phyloP scores from a whole-genome alignment of 2,113 vertebrate species.

The Forbesichthys papilliferus region DNA sequence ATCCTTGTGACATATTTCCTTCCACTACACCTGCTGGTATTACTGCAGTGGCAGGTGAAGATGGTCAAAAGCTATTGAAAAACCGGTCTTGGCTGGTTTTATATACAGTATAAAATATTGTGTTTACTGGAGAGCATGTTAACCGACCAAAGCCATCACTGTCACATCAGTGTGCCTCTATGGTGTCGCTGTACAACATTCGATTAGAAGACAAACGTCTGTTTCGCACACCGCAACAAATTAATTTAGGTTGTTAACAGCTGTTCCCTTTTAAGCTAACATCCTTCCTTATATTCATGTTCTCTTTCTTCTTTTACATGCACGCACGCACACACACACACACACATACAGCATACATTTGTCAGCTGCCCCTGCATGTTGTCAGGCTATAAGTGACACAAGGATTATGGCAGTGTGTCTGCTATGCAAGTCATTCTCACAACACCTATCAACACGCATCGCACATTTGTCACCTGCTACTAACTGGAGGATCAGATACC shows the following conservation, averaged over 20 bases:
- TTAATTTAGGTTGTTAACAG: too few species aligned
- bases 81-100: conserved; percentile 47
- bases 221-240: too few species aligned
- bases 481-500: conserved; percentile 42
- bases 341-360: conserved; percentile 14
- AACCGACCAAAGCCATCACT: conserved; percentile 10
- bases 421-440: conserved; percentile 59
- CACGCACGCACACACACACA: conserved; percentile 13
- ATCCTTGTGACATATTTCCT: conserved; percentile 8
- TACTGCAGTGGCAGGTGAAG: conserved; percentile 30
- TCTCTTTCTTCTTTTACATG: not conserved
- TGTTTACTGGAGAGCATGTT: conserved; percentile 4
- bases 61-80: conserved; percentile 2
- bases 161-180: conserved; percentile 24
- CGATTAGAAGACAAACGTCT: conserved; percentile 21
- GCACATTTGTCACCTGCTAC: conserved; percentile 62
- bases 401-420: conserved; percentile 54
- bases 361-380: conserved; percentile 52
- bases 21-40: not conserved
- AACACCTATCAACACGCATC: conserved; percentile 57
- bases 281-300: not conserved
- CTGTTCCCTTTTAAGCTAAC: too few species aligned
- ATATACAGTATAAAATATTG: conserved; percentile 16
- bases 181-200: conserved; percentile 45
- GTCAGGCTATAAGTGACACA: conserved; percentile 59